Evolutionary conservation across 2,888 invertebrate genomes (phyloP).

Genomic region (Cosmia pyralina): DNA sequence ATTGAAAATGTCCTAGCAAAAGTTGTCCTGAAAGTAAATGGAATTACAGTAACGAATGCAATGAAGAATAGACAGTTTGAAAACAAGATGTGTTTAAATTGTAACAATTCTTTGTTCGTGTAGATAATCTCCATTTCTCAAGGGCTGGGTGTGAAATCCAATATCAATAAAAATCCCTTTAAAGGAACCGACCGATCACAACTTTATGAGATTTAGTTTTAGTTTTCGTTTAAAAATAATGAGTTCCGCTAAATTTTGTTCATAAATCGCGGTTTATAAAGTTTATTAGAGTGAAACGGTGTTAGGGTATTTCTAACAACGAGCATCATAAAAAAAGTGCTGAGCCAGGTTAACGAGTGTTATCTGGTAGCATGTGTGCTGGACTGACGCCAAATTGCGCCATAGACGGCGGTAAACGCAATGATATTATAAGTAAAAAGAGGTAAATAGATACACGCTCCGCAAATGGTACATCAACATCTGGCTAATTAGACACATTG

Average conservation of each 20-base stretch:
- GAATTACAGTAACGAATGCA: neutral
- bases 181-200: neutral
- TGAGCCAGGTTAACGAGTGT: no score
- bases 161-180: neutral
- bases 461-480: no score
- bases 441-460: no score
- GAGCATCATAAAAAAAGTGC: no score
- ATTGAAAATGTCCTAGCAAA: neutral
- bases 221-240: constrained; percentile 2
- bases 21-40: neutral
- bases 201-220: no score
- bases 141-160: neutral
- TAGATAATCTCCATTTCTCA: neutral
- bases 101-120: neutral
- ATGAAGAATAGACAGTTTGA: neutral
- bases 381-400: no score
- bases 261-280: neutral
- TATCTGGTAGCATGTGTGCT: neutral
- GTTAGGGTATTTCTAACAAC: no score
- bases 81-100: neutral
- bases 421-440: no score
- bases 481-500: no score
- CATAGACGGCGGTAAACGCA: no score
- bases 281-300: neutral
- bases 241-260: neutral